These are phyloP conservation scores for Scaptomyza polygonia DNA, from an alignment of 2,888 invertebrate genomes.

Conservation along the genomic window DNA sequence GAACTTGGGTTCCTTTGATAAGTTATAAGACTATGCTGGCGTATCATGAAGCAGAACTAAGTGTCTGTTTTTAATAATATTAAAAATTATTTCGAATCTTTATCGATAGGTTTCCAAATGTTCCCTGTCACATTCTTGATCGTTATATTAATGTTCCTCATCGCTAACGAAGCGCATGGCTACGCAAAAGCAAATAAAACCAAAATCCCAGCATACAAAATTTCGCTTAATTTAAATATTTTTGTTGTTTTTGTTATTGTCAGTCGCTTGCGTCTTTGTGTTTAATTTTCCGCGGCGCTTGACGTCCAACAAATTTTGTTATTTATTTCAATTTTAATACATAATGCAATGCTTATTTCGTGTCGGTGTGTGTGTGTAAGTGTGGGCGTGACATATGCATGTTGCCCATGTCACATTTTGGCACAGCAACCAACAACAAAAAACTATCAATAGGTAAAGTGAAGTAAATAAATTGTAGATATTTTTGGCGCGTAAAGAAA, in stretches of 20 bases:
- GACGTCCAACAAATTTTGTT: conserved; percentile 47
- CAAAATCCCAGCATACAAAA: conserved; percentile 38
- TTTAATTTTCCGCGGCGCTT: conserved; percentile 59
- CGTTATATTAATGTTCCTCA: neutral
- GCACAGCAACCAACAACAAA: conserved; percentile 17
- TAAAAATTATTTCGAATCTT: neutral
- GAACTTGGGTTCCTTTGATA: neutral
- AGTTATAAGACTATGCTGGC: neutral
- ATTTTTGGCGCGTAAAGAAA: conserved; percentile 74
- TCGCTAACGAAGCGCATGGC: neutral
- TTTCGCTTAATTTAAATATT: conserved; percentile 47
- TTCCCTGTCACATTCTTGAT: neutral
- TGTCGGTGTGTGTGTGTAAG: conserved; percentile 15
- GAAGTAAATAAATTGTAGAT: conserved; percentile 67
- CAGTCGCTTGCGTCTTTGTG: conserved; percentile 23
- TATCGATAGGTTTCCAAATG: neutral
- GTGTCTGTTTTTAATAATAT: neutral
- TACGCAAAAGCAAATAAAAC: conserved; percentile 13
- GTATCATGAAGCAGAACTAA: too few relatives aligned
- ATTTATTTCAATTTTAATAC: conserved; percentile 56
- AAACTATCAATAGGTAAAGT: conserved; percentile 61
- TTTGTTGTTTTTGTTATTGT: conserved; percentile 1
- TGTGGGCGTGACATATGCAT: conserved; percentile 55
- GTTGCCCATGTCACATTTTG: conserved; percentile 43
- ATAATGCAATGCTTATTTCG: conserved; percentile 24